phyloP scores from a whole-genome alignment of 2,113 vertebrate species.

The Suncus etruscus region DNA sequence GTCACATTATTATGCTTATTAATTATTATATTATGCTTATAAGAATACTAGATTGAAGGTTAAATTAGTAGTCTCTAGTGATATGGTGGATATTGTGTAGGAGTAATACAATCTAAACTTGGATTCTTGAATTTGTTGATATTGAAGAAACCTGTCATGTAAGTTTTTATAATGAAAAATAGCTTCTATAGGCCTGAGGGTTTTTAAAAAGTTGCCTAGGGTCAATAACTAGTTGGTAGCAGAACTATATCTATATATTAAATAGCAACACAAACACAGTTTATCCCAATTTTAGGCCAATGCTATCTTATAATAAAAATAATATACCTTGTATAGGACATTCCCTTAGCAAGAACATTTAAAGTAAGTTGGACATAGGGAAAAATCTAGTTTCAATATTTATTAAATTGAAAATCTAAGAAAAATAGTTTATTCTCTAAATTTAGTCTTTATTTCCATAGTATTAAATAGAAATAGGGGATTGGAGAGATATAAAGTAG shows the following conservation, averaged over 20 bases:
- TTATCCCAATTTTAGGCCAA: not conserved
- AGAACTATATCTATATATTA: not conserved
- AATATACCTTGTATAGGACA: constrained; percentile 5
- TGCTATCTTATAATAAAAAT: constrained; percentile 38
- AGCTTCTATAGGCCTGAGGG: not conserved
- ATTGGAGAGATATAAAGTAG: too few relatives aligned
- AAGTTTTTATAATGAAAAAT: constrained; percentile 46
- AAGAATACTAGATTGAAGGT: not conserved
- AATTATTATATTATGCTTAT: constrained; percentile 24
- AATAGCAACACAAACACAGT: not conserved
- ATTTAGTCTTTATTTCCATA: not conserved
- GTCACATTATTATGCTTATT: too few relatives aligned
- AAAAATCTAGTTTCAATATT: not conserved
- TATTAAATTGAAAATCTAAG: not conserved
- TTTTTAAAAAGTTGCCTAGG: constrained; percentile 8
- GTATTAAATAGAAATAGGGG: not conserved
- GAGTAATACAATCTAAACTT: not conserved
- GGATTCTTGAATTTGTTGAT: not conserved
- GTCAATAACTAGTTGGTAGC: not conserved
- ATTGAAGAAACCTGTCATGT: not conserved
- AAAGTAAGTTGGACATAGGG: not conserved
- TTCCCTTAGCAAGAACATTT: not conserved
- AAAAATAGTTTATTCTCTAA: not conserved
- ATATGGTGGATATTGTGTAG: too few relatives aligned
- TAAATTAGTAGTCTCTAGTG: not conserved